phyloP scores from a whole-genome alignment of 2,888 invertebrate species.

The Sicus ferrugineus region DNA sequence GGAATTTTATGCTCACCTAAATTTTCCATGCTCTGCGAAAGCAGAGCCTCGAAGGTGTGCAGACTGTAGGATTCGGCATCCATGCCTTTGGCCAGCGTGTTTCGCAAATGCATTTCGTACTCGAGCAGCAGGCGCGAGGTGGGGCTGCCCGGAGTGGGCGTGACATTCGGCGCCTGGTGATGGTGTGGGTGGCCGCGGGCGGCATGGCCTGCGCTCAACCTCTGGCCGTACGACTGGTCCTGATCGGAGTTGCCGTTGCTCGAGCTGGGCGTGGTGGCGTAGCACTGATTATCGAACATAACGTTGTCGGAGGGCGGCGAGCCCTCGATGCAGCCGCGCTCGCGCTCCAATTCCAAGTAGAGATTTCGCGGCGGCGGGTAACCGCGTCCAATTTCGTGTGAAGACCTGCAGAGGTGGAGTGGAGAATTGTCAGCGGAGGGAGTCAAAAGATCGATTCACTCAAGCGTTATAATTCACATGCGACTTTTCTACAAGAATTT shows the following conservation, averaged over 20 bases:
- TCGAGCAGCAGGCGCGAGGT: slow-evolving; percentile 85
- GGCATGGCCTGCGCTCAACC: slow-evolving; percentile 54
- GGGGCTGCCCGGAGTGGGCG: slow-evolving; percentile 83
- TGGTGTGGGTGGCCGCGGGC: slow-evolving; percentile 67
- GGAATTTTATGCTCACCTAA: slow-evolving; percentile 70
- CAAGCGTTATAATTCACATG: neutral
- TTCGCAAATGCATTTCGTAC: slow-evolving; percentile 92
- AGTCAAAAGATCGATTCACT: neutral
- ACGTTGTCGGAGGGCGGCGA: slow-evolving; percentile 94
- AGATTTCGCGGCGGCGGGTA: slow-evolving; percentile 77
- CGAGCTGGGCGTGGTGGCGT: slow-evolving; percentile 92
- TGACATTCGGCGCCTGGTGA: slow-evolving; percentile 73
- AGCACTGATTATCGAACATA: slow-evolving; percentile 94
- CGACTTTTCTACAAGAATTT: too few relatives aligned
- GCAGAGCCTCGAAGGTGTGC: slow-evolving; percentile 90
- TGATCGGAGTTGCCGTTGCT: slow-evolving; percentile 92
- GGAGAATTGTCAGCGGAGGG: neutral
- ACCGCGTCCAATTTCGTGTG: slow-evolving; percentile 76
- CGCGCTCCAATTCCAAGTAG: slow-evolving; percentile 82
- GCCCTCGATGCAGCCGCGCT: slow-evolving; percentile 67
- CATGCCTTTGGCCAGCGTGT: slow-evolving; percentile 93
- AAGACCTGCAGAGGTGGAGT: slow-evolving; percentile 66
- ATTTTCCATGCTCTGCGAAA: slow-evolving; percentile 95
- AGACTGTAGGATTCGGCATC: slow-evolving; percentile 94
- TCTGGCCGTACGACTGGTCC: slow-evolving; percentile 75